phyloP scores from a whole-genome alignment of 2,888 invertebrate species.

The Eupithecia vulgata region DNA sequence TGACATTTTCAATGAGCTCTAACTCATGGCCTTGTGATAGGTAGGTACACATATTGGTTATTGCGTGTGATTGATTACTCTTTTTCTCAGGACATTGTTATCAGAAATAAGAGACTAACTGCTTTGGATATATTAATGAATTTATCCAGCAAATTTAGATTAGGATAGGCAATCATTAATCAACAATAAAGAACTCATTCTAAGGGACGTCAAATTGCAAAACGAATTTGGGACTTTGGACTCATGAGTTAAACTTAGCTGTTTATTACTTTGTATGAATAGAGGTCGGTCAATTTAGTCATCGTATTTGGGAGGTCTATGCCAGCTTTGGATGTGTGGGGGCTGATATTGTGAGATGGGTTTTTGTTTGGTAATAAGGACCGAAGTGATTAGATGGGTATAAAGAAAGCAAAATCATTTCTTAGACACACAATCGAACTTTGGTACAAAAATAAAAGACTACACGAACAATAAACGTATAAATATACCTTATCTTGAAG shows the following conservation, averaged over 20 bases:
- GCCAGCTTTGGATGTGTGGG: background rate
- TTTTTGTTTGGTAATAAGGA: background rate
- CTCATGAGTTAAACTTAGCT: background rate
- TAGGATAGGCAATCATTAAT: background rate
- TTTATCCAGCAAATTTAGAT: background rate
- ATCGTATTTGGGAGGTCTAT: background rate
- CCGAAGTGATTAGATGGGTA: background rate
- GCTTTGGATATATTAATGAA: background rate
- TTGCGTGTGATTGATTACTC: background rate
- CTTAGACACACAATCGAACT: no score
- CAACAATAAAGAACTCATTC: background rate
- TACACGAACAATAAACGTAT: background rate
- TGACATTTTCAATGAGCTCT: background rate
- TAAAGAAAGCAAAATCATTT: no score
- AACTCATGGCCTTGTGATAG: background rate
- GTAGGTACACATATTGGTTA: no score
- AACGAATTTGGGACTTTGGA: background rate
- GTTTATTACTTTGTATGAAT: background rate
- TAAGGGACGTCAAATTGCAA: background rate
- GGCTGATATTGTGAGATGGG: no score
- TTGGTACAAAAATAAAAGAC: no score
- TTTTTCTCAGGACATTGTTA: background rate
- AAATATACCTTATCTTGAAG: conserved; percentile 62
- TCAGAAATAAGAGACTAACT: background rate
- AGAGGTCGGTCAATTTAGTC: background rate